These are phyloP conservation scores for Margaritifera margaritifera DNA, from an alignment of 2,888 invertebrate species.

Conservation along the genomic window DNA sequence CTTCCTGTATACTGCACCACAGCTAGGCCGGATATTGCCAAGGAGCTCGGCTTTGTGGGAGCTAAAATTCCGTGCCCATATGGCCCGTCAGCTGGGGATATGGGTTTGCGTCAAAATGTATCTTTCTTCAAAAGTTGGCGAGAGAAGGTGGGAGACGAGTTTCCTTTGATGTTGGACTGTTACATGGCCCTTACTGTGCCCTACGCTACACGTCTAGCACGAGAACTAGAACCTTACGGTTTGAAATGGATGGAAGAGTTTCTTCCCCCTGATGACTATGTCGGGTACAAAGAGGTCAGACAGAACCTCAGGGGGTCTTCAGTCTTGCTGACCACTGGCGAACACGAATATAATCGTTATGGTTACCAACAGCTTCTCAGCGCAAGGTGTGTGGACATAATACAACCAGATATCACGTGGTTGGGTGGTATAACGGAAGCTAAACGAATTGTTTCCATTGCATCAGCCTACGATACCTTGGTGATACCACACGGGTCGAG, in stretches of 20 bases:
- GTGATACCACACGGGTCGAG: slow-evolving; percentile 70
- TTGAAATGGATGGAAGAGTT: slow-evolving; percentile 70
- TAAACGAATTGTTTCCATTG: slow-evolving; percentile 65
- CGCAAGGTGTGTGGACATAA: slow-evolving; percentile 65
- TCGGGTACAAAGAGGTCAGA: slow-evolving; percentile 59
- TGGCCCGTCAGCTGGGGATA: slow-evolving; percentile 66
- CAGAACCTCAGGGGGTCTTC: slow-evolving; percentile 55
- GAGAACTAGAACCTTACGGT: slow-evolving; percentile 59
- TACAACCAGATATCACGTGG: slow-evolving; percentile 71
- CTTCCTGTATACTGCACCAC: slow-evolving; percentile 69
- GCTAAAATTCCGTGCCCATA: slow-evolving; percentile 67
- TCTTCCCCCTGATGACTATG: slow-evolving; percentile 67
- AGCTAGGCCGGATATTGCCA: slow-evolving; percentile 63
- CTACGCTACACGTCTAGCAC: slow-evolving; percentile 62
- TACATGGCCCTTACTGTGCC: slow-evolving; percentile 68
- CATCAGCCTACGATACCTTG: slow-evolving; percentile 63
- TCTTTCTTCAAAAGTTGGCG: slow-evolving; percentile 63
- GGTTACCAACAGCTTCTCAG: slow-evolving; percentile 65
- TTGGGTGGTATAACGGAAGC: slow-evolving; percentile 70
- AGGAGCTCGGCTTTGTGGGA: slow-evolving; percentile 66
- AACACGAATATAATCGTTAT: slow-evolving; percentile 69
- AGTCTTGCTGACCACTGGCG: slow-evolving; percentile 66
- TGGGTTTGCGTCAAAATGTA: slow-evolving; percentile 64
- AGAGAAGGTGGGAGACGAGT: slow-evolving; percentile 65
- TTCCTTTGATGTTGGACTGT: slow-evolving; percentile 67